Evolutionary conservation across 2,888 invertebrate species (phyloP).

Genomic region (Rhagonycha fulva): DNA sequence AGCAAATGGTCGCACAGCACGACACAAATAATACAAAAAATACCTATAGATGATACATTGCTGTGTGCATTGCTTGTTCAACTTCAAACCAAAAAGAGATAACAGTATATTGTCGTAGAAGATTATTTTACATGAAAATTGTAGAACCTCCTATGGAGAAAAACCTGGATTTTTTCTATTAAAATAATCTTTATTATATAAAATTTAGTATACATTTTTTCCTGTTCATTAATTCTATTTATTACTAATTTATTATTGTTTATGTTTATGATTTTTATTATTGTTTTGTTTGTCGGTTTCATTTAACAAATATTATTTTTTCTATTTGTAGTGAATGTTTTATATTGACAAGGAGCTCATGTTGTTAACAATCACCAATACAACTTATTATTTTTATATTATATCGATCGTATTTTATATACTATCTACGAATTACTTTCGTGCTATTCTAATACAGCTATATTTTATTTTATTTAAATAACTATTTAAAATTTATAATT

Average conservation of each 20-base stretch:
- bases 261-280: constrained; percentile 23
- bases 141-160: constrained; percentile 35
- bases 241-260: constrained; percentile 32
- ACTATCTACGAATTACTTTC: not conserved
- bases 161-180: constrained; percentile 34
- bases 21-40: constrained; percentile 26
- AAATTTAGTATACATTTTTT: constrained; percentile 32
- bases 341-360: constrained; percentile 16
- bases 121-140: constrained; percentile 21
- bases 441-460: not conserved
- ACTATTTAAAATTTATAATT: not conserved
- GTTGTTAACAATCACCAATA: constrained; percentile 14
- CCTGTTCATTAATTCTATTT: constrained; percentile 34
- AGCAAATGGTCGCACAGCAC: constrained; percentile 28
- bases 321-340: constrained; percentile 4
- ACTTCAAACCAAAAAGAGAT: constrained; percentile 19
- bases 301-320: constrained; percentile 10
- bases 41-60: constrained; percentile 16
- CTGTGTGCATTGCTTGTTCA: constrained; percentile 16
- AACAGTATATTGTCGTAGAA: constrained; percentile 11
- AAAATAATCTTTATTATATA: constrained; percentile 36
- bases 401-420: not conserved
- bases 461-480: too few species aligned
- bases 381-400: not conserved
- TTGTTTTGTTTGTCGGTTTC: constrained; percentile 18